Percentiles rank a stretch among this genome's conserved stretches.
Evolutionary conservation across 2,888 invertebrate species (phyloP).

Genomic region (Adineta ricciae): DNA sequence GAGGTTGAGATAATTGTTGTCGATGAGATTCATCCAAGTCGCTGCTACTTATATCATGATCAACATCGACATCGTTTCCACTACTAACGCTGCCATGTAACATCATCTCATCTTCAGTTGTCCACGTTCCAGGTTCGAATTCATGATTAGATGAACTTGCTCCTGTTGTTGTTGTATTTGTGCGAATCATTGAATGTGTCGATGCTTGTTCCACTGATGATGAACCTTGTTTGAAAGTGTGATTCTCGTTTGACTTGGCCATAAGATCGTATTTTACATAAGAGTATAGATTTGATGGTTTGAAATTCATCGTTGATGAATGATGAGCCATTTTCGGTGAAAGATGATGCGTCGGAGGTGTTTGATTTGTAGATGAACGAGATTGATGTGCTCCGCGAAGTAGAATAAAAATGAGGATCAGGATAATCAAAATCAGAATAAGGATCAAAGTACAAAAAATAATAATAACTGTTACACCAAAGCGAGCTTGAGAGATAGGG

Average conservation of each 20-base stretch:
- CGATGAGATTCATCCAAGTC: neutral
- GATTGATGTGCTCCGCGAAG: neutral
- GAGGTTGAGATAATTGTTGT: neutral
- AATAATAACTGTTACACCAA: neutral
- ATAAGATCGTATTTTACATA: neutral
- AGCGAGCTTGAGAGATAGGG: neutral
- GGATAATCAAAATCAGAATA: neutral
- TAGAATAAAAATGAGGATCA: neutral
- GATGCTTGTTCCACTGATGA: neutral
- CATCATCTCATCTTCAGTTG: neutral
- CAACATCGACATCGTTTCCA: neutral
- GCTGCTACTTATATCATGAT: neutral
- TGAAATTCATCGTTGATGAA: neutral
- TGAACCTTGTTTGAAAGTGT: neutral
- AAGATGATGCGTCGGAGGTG: neutral
- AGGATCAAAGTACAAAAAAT: neutral
- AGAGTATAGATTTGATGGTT: neutral
- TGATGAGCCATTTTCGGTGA: neutral
- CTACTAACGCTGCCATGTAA: neutral
- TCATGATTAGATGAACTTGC: neutral
- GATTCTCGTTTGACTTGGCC: neutral
- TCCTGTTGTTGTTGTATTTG: conserved; percentile 3
- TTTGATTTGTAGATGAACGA: neutral
- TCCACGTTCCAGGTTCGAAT: neutral
- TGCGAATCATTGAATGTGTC: neutral